Percentiles rank a stretch among this genome's conserved stretches.
These are phyloP conservation scores for Remorina albescens DNA, from an alignment of 2,797 vertebrate species.

Conservation along the genomic window DNA sequence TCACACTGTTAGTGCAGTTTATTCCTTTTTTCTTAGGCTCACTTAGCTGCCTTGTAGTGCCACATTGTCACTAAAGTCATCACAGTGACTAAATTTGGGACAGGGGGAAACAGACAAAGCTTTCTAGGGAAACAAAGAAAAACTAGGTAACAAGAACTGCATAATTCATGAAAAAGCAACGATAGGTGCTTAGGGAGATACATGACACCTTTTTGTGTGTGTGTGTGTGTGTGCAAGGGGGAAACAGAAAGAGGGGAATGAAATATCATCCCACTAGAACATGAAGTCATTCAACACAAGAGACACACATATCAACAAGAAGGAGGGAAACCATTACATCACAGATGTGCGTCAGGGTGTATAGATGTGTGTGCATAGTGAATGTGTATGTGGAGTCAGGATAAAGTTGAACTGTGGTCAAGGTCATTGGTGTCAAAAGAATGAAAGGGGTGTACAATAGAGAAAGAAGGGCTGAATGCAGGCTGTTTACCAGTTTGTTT, in stretches of 20 bases:
- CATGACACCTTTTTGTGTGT: conserved; percentile 58
- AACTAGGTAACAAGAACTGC: conserved; percentile 50
- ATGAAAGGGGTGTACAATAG: conserved; percentile 1
- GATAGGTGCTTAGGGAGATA: conserved; percentile 59
- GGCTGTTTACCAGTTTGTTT: conserved; percentile 90
- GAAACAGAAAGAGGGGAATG: conserved; percentile 50
- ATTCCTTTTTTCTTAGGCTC: conserved; percentile 2
- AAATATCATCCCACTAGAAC: conserved; percentile 76
- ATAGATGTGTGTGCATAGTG: background rate
- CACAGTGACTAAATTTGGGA: conserved; percentile 9
- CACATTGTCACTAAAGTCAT: conserved; percentile 33
- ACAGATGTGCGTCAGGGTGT: conserved; percentile 11
- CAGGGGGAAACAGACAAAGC: conserved; percentile 37
- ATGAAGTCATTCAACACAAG: conserved; percentile 71
- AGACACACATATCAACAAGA: conserved; percentile 30
- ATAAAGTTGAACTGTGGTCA: background rate
- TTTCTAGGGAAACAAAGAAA: conserved; percentile 53
- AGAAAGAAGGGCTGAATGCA: background rate
- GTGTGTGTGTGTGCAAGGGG: conserved; percentile 16
- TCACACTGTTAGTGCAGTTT: background rate
- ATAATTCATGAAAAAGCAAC: conserved; percentile 61
- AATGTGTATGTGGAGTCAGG: background rate
- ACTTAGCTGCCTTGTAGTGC: conserved; percentile 12
- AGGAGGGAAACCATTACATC: conserved; percentile 55
- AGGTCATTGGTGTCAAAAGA: background rate